Base-by-base conservation (phyloP, 30 jellyfish, hydroid and myxozoan species). In the Chironex yamaguchii region DNA sequence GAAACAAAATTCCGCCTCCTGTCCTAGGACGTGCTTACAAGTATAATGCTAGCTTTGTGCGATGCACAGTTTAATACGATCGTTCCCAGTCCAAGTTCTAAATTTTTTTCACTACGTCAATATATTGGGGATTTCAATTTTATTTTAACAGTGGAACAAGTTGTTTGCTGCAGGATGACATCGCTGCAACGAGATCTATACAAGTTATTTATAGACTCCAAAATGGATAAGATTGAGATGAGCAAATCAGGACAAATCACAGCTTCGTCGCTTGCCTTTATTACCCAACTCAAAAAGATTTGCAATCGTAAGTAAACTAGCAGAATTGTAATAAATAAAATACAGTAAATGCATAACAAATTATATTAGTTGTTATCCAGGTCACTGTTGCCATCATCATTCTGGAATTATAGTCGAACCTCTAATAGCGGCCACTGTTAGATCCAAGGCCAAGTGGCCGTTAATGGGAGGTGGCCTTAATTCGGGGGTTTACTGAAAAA, bases 251-350 rank as follows among this genome's bases (percentile, higher is more conserved):
- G 92, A 31, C 91, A 91, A 50, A 49, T 90, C 69, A 81, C 97
- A 13, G 99, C 97, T 0, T 91, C 99, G 0, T 76, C 98, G 4
- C 76, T 96, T 30, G 98, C 97, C 13, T 90, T 96, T 36, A 96
- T 96, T 14, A 96, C 96, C 2, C 98, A 90, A 36, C 65, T 96
- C 1, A 96, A 96, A 76, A 96, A 96, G 71, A 79, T 96, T 22
- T 96, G 99, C 89, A 96, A 96, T 52, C 99, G 99, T 96, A 53
- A 90, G 99, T 93, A 29, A 17, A n/a, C n/a, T n/a, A n/a, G n/a
- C n/a, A n/a, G n/a, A n/a, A n/a, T n/a, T n/a, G n/a, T n/a, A n/a
- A n/a, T n/a, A n/a, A n/a, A n/a, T n/a, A n/a, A n/a, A n/a, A n/a
- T n/a, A n/a, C n/a, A n/a, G n/a, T n/a, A n/a, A n/a, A n/a, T n/a